Base-by-base conservation (phyloP, 2,113 vertebrate species). In the Merops nubicus region DNA sequence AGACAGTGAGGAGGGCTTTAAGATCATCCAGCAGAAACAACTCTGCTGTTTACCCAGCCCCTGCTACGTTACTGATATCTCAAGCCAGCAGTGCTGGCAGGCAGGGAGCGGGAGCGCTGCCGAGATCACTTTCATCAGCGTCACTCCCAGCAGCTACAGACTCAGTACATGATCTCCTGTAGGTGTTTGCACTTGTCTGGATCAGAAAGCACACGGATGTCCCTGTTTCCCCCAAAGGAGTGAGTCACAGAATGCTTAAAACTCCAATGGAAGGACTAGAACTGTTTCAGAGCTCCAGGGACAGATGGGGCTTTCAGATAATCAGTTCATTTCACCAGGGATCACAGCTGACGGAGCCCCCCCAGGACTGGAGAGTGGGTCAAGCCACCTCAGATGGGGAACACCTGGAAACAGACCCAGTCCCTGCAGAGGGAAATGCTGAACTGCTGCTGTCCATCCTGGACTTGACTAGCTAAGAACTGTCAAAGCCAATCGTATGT, bases 251-350 rank as follows among this genome's bases (percentile, higher is more conserved):
- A 34, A 34, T 3, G 57, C 43, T 54, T n/a, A 26, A 17, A 51
- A n/a, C 19, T 12, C 8, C 62, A 45, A 1, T 0, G 56, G 26
- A 12, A 1, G 9, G 0, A 1, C 1, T 3, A 0, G 8, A 47
- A 15, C 26, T 8, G 10, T 9, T 51, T 9, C 36, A 15, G 47
- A 70, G n/a, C 64, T 78, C 22, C 34, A 20, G 78, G 63, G 33
- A 5, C 15, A 16, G 43, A 4, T 0, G 1, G 16, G 28, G 47
- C 78, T 68, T 57, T 43, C 9, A 4, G 75, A 9, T 31, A 4
- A 29, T 21, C 7, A 1, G 29, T 12, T 50, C 11, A 4, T 53
- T 33, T 31, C 76, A 9, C 12, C 56, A 15, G 62, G 54, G 53
- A 42, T 9, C 0, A 0, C 50, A 54, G 65, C 47, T 7, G 34